Base-by-base conservation (phyloP, 2,888 invertebrate genomes). In the Campaea margaritaria region DNA sequence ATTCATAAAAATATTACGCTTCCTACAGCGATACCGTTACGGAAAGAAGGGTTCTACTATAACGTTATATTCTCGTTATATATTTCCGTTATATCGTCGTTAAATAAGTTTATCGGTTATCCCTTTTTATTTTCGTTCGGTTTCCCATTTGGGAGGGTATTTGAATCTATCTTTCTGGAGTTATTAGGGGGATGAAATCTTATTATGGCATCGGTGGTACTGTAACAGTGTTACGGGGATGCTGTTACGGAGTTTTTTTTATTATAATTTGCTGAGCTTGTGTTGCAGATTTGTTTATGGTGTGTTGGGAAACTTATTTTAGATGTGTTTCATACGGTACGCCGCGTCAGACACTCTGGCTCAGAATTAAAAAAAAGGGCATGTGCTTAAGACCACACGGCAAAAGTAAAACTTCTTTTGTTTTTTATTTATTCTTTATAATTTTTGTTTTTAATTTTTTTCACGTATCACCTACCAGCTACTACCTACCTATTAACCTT, bases 1-100 rank as follows among this genome's bases (percentile, higher is more conserved):
- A 66, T 60, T 63, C 65, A 66, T 66, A 63, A 69, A 68, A 66
- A 53, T 69, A 69, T 66, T 56, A 61, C 64, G 36, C 53, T 42
- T 55, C 56, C 56, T 61, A 62, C 54, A 45, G 50, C 52, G 45
- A 59, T 64, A 58, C 57, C 61, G 60, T 58, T 48, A 48, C 48
- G 48, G 44, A 53, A 56, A 44, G 58, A 62, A 62, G 58, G 56
- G 56, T 56, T 51, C 7, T 31, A 31, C 9, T 31, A 63, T 64
- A 65, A 50, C 51, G 53, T 10, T 60, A 60, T 54, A 54, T 43
- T 51, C 38, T 49, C 58, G 56, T 59, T 62, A 66, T 64, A 67
- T 59, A 58, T 67, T 60, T 60, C 62, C 58, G 62, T 67, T 67
- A 64, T 64, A 62, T 16, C 50, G 46, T 62, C 64, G 67, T 67